Percentiles rank a stretch among this genome's conserved stretches.
phyloP scores from a whole-genome alignment of 2,888 invertebrate genomes.

The Oligia fasciuncula region DNA sequence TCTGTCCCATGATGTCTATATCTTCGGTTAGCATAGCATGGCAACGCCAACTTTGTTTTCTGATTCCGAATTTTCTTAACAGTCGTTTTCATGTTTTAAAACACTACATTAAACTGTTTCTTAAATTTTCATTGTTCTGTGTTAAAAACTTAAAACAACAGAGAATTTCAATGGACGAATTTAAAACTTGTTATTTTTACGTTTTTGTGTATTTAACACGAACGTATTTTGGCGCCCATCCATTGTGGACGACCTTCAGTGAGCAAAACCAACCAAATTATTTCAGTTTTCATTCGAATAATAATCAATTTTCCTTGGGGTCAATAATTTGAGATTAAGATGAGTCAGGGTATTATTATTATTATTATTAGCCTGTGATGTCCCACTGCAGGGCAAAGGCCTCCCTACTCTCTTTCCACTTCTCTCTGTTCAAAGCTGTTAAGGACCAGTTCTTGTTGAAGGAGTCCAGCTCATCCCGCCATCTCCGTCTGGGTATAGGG shows the following conservation, averaged over 20 bases:
- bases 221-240: slow-evolving; percentile 41
- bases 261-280: slow-evolving; percentile 32
- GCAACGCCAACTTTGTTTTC: background rate
- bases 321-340: background rate
- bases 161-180: slow-evolving; percentile 1
- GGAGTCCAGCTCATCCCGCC: no score
- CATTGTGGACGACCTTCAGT: slow-evolving; percentile 40
- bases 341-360: background rate
- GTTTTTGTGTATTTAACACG: slow-evolving; percentile 13
- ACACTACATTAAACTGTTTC: background rate
- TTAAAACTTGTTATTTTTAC: slow-evolving; percentile 24
- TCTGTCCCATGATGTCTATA: background rate
- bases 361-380: no score
- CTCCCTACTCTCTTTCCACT: no score
- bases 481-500: background rate
- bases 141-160: background rate
- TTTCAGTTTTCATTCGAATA: slow-evolving; percentile 10
- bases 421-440: no score
- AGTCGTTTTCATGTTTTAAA: background rate
- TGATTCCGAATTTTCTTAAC: background rate
- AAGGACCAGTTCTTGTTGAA: no score
- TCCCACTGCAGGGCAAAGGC: no score
- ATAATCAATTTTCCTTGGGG: background rate
- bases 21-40: background rate
- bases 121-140: background rate